A percentile compares a stretch with the other conserved stretches of the same genome.
Evolutionary conservation across 2,113 vertebrate species (phyloP).

Genomic region (Gobiocypris rarus): DNA sequence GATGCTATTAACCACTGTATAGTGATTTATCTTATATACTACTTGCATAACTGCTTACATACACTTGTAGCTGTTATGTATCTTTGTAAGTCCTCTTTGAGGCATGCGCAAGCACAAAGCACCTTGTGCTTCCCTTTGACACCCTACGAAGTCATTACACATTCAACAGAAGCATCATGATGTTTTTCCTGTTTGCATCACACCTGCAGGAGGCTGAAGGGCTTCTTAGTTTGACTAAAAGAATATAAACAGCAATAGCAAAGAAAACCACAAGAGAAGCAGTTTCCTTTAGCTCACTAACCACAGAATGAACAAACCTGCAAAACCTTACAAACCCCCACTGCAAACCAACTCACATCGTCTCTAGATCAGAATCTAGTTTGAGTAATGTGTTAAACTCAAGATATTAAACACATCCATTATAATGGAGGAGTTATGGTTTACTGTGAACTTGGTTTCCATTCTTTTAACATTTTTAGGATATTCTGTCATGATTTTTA

Average conservation of each 20-base stretch:
- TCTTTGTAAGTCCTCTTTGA: no score
- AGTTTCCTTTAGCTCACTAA: background rate
- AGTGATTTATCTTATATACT: no score
- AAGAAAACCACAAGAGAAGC: background rate
- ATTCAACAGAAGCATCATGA: no score
- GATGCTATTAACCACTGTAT: no score
- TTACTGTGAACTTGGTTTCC: background rate
- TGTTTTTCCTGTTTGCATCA: background rate
- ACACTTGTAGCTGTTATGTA: no score
- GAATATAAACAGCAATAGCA: background rate
- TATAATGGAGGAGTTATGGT: background rate
- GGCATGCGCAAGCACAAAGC: no score
- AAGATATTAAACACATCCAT: background rate
- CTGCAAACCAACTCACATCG: background rate
- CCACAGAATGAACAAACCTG: background rate
- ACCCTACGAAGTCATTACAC: no score
- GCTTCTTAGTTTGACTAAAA: background rate
- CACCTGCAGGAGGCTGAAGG: background rate
- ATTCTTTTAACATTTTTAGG: background rate
- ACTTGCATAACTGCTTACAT: no score
- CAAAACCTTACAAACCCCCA: background rate
- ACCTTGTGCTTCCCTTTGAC: no score
- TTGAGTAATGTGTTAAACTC: background rate
- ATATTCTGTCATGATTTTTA: background rate
- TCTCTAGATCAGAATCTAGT: no score